Evolutionary conservation across 2,797 vertebrate genomes (phyloP), one percentile per base, ranked within the genome.

Genomic region (Tenualosa ilisha): DNA sequence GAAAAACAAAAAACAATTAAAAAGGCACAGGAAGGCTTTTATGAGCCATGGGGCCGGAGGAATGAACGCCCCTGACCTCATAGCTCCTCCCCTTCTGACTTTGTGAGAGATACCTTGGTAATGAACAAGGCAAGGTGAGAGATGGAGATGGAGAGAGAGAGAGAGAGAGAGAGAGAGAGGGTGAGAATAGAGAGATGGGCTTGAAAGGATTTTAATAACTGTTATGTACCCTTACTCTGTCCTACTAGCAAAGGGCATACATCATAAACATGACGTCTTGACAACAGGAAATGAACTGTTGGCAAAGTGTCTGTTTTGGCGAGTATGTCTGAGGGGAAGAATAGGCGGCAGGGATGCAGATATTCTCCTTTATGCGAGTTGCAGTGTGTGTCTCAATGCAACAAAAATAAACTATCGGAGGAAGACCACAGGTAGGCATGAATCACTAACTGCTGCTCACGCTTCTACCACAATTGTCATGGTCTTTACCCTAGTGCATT

Each of bases 21-120:
- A 96, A 94, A 94, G 93, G 93, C 93, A 92, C 91, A 89, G 93
- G 92, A 93, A 93, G 92, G 91, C 91, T 94, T 95, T 95, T 91
- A 94, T 94, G 95, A 94, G 94, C 93, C 86, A 83, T 91, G 85
- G 89, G 93, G 93, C 94, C 91, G 93, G 90, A 90, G 89, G 87
- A 90, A 92, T 91, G 89, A 87, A 86, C 86, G 88, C 89, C 85
- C 88, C 85, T 90, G 86, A 86, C 86, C 88, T 83, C 81, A 87
- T 12, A 83, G 85, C 85, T 84, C 81, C n/a, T 83, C 87, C 83
- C 75, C 82, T 81, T 87, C 53, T 0, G 0, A 46, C 43, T 82
- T 40, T 75, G 85, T 88, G 83, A 84, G 81, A 86, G 85, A 86
- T 37, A 63, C 87, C 84, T 91, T 87, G 82, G 83, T 85, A 85